Conservation (phyloP, 2,888 invertebrate genomes). For the Rosalia funebris region DNA sequence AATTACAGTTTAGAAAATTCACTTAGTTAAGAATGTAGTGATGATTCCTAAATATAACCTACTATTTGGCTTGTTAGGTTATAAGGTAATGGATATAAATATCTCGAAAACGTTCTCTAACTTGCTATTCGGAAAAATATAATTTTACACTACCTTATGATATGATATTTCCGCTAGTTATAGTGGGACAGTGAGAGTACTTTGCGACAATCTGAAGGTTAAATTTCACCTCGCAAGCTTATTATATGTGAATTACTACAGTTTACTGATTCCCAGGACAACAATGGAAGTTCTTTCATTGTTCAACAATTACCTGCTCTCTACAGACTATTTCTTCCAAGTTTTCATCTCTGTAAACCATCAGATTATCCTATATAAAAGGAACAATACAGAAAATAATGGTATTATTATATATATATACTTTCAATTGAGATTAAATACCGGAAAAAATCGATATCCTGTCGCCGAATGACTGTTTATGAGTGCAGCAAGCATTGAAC, state of each 20-base stretch:
- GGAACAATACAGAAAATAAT: too few relatives aligned
- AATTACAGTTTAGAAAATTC: not conserved
- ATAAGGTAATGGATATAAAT: not conserved
- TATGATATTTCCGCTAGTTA: constrained; percentile 2
- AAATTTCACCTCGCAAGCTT: constrained; percentile 1
- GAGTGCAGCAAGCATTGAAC: too few relatives aligned
- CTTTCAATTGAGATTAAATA: too few relatives aligned
- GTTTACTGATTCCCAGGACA: not conserved
- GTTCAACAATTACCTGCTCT: not conserved
- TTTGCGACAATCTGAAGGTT: not conserved
- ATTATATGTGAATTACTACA: constrained; percentile 1
- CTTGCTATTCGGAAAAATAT: constrained; percentile 1
- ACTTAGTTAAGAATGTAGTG: not conserved
- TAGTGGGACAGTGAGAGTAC: constrained; percentile 15
- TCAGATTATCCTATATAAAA: too few relatives aligned
- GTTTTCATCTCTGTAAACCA: too few relatives aligned
- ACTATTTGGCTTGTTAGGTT: not conserved
- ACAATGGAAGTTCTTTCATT: not conserved
- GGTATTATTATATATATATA: too few relatives aligned
- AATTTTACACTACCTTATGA: not conserved
- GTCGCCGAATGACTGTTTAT: too few relatives aligned
- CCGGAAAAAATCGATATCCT: too few relatives aligned
- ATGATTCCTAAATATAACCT: not conserved
- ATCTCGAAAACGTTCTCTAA: not conserved
- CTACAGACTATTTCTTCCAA: not conserved